A percentile compares a stretch with the other conserved stretches of the same genome.
These are phyloP conservation scores for Emydoidea blandingii DNA, from an alignment of 2,797 vertebrate species.

Conservation along the genomic window DNA sequence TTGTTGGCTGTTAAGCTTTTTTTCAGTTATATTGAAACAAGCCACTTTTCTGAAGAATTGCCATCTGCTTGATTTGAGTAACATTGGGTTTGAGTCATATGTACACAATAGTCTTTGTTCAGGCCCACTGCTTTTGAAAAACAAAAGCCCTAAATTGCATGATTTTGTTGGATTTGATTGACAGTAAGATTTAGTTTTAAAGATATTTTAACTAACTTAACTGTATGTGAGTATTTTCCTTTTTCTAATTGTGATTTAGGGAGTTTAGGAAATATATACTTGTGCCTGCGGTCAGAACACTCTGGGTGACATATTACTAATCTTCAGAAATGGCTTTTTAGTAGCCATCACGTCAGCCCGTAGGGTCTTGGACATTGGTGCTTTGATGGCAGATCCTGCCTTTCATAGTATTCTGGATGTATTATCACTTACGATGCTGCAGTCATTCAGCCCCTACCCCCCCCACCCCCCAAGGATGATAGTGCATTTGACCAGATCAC, in stretches of 20 bases:
- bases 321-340: too few species aligned
- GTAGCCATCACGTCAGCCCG: too few species aligned
- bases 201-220: background rate
- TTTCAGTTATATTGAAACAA: background rate
- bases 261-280: constrained; percentile 29
- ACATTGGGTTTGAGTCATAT: constrained; percentile 18
- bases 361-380: too few species aligned
- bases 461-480: too few species aligned
- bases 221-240: constrained; percentile 13
- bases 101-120: background rate
- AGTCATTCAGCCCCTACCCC: too few species aligned
- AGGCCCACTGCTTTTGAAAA: constrained; percentile 14
- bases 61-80: constrained; percentile 47
- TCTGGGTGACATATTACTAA: constrained; percentile 33
- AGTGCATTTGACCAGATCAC: too few species aligned
- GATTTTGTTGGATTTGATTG: background rate
- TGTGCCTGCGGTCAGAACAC: too few species aligned
- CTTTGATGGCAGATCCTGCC: too few species aligned
- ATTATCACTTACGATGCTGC: too few species aligned
- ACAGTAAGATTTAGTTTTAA: constrained; percentile 28
- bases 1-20: constrained; percentile 41
- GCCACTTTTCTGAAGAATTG: constrained; percentile 49
- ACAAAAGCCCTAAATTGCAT: constrained; percentile 25
- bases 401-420: too few species aligned
- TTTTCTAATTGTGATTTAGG: constrained; percentile 32